These are phyloP conservation scores for Scomber scombrus DNA, from an alignment of 2,113 vertebrate species.

Conservation along the genomic window DNA sequence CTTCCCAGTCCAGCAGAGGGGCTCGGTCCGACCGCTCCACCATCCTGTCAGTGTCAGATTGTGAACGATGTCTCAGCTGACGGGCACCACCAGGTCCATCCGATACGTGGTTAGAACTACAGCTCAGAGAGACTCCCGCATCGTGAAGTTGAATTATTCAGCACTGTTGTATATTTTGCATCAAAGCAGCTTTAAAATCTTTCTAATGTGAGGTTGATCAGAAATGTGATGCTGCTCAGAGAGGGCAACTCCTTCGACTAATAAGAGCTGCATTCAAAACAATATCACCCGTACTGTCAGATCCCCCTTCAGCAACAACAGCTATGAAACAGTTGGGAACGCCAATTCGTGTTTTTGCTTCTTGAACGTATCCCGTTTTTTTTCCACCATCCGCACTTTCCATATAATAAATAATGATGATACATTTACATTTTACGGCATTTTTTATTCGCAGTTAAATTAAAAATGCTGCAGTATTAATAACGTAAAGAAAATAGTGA, in stretches of 20 bases:
- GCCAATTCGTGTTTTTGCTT: not conserved
- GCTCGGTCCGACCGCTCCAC: conserved; percentile 90
- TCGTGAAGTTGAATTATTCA: conserved; percentile 43
- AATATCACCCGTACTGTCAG: not conserved
- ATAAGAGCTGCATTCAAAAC: conserved; percentile 67
- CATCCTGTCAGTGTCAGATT: conserved; percentile 74
- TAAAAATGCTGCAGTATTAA: too few relatives aligned
- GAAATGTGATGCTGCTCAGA: conserved; percentile 72
- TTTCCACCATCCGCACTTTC: conserved; percentile 45
- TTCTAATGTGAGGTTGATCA: conserved; percentile 54
- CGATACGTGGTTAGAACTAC: conserved; percentile 36
- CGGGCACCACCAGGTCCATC: conserved; percentile 65
- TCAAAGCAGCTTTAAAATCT: conserved; percentile 30
- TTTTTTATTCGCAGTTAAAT: too few relatives aligned
- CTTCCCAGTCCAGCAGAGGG: conserved; percentile 92
- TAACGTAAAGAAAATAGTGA: too few relatives aligned
- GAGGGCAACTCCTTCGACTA: conserved; percentile 71
- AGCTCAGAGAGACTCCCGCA: conserved; percentile 44
- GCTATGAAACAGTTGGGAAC: conserved; percentile 47
- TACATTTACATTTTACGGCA: too few relatives aligned
- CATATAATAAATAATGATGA: not conserved
- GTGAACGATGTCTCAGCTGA: conserved; percentile 70
- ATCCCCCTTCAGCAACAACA: not conserved
- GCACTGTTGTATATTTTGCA: conserved; percentile 48
- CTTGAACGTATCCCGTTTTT: conserved; percentile 57